phyloP scores from a whole-genome alignment of 2,113 vertebrate genomes.

The Hyla sarda region DNA sequence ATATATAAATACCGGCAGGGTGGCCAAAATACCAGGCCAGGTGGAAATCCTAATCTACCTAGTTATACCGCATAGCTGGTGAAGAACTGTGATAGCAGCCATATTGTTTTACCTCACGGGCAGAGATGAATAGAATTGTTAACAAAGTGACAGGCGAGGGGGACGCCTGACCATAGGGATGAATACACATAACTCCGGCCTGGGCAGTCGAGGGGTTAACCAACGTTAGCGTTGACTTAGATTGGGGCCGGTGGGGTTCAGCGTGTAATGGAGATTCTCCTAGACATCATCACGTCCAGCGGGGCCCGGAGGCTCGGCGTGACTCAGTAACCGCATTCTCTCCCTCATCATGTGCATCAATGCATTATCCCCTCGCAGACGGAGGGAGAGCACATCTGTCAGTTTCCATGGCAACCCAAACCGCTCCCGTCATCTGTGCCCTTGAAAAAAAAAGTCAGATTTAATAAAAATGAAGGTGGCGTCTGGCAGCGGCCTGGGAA shows the following conservation, averaged over 20 bases:
- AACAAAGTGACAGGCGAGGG: neutral
- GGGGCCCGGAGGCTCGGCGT: conserved; percentile 38
- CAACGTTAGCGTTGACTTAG: neutral
- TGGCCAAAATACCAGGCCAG: too few relatives aligned
- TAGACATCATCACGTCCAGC: conserved; percentile 16
- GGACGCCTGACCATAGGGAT: neutral
- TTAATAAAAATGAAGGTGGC: neutral
- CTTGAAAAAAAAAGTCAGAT: conserved; percentile 56
- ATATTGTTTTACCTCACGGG: neutral
- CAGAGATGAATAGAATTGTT: neutral
- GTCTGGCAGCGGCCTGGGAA: conserved; percentile 11
- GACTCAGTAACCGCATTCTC: conserved; percentile 44
- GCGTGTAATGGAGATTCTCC: neutral
- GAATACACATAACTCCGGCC: neutral
- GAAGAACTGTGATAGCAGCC: neutral
- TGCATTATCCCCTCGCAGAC: conserved; percentile 45
- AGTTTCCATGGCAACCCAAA: conserved; percentile 59
- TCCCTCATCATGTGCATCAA: conserved; percentile 56
- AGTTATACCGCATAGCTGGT: too few relatives aligned
- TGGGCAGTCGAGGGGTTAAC: neutral
- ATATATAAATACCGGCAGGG: too few relatives aligned
- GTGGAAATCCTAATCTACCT: too few relatives aligned
- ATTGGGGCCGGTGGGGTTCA: neutral
- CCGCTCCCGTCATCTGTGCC: conserved; percentile 54
- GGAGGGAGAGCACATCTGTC: conserved; percentile 49